These are phyloP conservation scores for Pitta sordida DNA, from an alignment of 2,113 vertebrate species.

Conservation along the genomic window DNA sequence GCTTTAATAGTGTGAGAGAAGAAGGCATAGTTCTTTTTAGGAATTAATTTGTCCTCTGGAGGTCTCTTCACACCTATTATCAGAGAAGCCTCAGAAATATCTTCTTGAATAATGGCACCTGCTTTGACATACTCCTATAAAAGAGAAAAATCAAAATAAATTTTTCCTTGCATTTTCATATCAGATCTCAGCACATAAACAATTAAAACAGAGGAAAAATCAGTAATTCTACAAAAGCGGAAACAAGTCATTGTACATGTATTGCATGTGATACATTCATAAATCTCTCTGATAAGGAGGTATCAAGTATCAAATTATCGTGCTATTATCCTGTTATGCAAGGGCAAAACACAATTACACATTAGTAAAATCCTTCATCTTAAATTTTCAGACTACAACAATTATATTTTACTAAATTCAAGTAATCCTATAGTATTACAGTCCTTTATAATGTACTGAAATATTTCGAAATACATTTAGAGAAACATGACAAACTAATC, in stretches of 20 bases:
- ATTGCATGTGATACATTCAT: not conserved
- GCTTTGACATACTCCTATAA: slow-evolving; percentile 89
- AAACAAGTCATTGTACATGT: not conserved
- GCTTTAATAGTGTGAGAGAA: slow-evolving; percentile 99
- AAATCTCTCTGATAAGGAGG: not conserved
- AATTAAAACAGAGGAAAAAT: not conserved
- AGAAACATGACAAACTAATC: not conserved
- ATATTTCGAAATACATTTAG: not conserved
- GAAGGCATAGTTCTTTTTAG: slow-evolving; percentile 93
- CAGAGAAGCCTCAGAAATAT: slow-evolving; percentile 91
- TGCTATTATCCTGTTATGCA: not conserved
- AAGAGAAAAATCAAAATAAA: not conserved
- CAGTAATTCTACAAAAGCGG: not conserved
- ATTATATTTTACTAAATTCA: not conserved
- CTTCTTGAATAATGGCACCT: slow-evolving; percentile 90
- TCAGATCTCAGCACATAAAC: not conserved
- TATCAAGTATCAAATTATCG: not conserved
- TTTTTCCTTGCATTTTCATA: not conserved
- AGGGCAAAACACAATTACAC: not conserved
- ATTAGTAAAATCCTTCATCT: not conserved
- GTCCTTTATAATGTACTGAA: not conserved
- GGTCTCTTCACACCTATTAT: slow-evolving; percentile 95
- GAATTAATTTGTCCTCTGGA: slow-evolving; percentile 88
- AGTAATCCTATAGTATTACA: not conserved
- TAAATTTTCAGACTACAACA: not conserved